phyloP scores from a whole-genome alignment of 2,113 vertebrate genomes.

The Bujurquina vittata region DNA sequence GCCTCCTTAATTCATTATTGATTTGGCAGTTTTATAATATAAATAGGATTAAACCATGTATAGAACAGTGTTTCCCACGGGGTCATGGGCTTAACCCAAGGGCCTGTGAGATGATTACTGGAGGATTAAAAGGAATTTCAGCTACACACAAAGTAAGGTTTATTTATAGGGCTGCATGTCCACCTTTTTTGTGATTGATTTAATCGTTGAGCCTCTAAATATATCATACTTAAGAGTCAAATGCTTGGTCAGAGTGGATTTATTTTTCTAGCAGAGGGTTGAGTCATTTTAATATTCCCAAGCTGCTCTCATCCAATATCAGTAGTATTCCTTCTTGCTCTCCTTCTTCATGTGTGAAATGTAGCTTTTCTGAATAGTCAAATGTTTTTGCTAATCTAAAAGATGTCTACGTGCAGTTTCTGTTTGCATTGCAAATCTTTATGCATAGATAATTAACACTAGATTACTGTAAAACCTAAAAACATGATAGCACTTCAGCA shows the following conservation, averaged over 20 bases:
- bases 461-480: too few species aligned
- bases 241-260: background rate
- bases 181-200: background rate
- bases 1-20: background rate
- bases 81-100: background rate
- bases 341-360: background rate
- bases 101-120: background rate
- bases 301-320: background rate
- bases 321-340: background rate
- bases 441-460: background rate
- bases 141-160: background rate
- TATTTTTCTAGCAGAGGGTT: background rate
- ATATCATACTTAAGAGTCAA: background rate
- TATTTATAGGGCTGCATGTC: background rate
- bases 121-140: background rate
- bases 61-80: background rate
- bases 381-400: too few species aligned
- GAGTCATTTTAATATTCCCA: background rate
- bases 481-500: background rate
- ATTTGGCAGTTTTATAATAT: slow-evolving; percentile 7
- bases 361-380: background rate
- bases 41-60: background rate
- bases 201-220: background rate
- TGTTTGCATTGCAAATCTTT: background rate
- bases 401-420: background rate